A percentile compares a stretch with the other conserved stretches of the same genome.
Conservation (phyloP, 2,113 vertebrate genomes). For the Ochotona curzoniae region DNA sequence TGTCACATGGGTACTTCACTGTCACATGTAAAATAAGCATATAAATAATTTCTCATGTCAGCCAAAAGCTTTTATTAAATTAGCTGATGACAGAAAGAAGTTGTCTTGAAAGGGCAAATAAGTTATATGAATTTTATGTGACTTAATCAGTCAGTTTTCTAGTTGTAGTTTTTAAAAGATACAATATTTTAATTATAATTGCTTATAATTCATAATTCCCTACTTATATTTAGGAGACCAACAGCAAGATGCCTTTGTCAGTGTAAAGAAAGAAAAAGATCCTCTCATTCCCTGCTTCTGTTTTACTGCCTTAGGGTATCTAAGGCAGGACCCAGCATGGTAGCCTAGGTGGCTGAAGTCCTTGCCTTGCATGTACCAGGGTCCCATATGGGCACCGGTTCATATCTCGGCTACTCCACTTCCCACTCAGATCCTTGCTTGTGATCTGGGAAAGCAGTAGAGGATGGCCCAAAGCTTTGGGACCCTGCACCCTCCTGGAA, state of each 20-base stretch:
- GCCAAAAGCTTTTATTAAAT: constrained; percentile 72
- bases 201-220: constrained; percentile 13
- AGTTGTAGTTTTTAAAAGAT: constrained; percentile 45
- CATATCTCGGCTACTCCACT: too few species aligned
- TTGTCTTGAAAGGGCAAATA: constrained; percentile 74
- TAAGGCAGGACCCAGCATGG: too few species aligned
- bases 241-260: background rate
- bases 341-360: too few species aligned
- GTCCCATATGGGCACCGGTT: too few species aligned
- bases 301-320: background rate
- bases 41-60: constrained; percentile 75
- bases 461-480: too few species aligned
- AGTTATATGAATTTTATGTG: constrained; percentile 58
- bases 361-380: too few species aligned
- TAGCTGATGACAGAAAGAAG: constrained; percentile 65
- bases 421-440: too few species aligned
- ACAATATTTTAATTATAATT: constrained; percentile 30
- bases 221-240: background rate
- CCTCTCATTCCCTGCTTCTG: background rate
- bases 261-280: background rate
- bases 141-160: constrained; percentile 62
- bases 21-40: constrained; percentile 59
- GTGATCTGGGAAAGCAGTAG: too few species aligned
- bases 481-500: too few species aligned
- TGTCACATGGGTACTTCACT: constrained; percentile 57